Percentiles rank a stretch among this genome's conserved stretches.
Conservation (phyloP, 2,113 vertebrate genomes). For the Bathybates hornii region DNA sequence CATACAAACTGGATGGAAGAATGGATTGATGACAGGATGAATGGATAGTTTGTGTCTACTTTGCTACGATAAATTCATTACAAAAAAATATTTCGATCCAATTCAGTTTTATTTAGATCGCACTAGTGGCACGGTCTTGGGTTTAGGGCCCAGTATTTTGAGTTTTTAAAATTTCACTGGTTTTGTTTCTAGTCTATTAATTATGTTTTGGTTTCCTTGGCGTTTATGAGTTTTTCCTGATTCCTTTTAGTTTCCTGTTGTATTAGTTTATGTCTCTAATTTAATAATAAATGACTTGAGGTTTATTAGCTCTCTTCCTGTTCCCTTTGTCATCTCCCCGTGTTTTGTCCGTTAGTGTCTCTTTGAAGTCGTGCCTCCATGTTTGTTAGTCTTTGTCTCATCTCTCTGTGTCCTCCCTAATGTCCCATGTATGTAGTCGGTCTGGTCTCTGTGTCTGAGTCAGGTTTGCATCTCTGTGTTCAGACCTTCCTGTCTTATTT, state of each 20-base stretch:
- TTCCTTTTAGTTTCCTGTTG: background rate
- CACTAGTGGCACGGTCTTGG: background rate
- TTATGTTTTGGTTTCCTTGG: background rate
- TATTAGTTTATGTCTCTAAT: background rate
- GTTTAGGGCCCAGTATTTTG: background rate
- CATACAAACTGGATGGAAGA: background rate
- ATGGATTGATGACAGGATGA: background rate
- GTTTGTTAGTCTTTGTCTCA: background rate
- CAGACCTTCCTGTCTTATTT: background rate
- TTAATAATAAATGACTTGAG: background rate
- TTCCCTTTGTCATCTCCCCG: rapidly evolving
- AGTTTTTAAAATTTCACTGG: background rate
- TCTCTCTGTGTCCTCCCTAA: background rate
- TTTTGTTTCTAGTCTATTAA: background rate
- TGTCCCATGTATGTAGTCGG: background rate
- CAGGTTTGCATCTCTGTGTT: background rate
- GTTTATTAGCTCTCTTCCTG: rapidly evolving
- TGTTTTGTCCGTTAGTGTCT: background rate
- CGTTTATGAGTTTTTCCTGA: rapidly evolving
- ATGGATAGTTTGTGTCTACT: background rate
- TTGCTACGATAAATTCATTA: background rate
- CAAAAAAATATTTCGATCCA: rapidly evolving
- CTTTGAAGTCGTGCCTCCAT: background rate
- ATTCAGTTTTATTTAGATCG: background rate
- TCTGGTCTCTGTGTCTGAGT: background rate